Evolutionary conservation across 2,888 invertebrate species (phyloP).

Genomic region (Pyrrhosoma nymphula): DNA sequence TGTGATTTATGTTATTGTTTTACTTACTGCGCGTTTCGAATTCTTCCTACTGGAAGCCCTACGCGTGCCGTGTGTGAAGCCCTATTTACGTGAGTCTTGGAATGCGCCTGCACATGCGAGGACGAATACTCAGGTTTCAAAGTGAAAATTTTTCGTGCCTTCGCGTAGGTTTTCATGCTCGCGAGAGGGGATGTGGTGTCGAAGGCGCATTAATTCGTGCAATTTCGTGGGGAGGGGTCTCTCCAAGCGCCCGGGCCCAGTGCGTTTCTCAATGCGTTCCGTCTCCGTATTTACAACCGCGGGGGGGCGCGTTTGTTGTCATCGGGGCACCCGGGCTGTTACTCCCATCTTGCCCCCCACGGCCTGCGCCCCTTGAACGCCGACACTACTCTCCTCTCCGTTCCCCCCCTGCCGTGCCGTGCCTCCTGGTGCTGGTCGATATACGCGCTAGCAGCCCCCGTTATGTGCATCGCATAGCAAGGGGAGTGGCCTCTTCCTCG

Average conservation of each 20-base stretch:
- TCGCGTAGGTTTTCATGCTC: too few species aligned
- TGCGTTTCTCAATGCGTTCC: background rate
- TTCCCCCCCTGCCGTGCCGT: background rate
- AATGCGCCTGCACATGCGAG: too few species aligned
- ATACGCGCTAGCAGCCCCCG: conserved; percentile 29
- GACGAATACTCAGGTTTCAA: too few species aligned
- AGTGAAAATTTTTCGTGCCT: too few species aligned
- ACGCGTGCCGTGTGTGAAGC: too few species aligned
- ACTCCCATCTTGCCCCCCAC: background rate
- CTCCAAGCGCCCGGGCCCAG: background rate
- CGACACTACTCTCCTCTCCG: background rate
- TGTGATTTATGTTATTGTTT: too few species aligned
- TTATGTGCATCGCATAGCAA: background rate
- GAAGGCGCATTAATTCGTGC: too few species aligned
- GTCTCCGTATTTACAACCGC: background rate
- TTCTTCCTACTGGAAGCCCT: too few species aligned
- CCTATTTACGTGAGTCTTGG: too few species aligned
- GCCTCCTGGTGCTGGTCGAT: conserved; percentile 55
- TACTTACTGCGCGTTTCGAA: too few species aligned
- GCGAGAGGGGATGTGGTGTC: too few species aligned
- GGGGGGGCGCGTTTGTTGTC: background rate
- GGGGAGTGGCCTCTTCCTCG: conserved; percentile 56
- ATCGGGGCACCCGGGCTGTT: background rate
- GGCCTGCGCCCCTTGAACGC: background rate
- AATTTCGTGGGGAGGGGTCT: too few species aligned